Evolutionary conservation across 1,140 invertebrate genomes (phyloP).

Genomic region (Aricia agestis): DNA sequence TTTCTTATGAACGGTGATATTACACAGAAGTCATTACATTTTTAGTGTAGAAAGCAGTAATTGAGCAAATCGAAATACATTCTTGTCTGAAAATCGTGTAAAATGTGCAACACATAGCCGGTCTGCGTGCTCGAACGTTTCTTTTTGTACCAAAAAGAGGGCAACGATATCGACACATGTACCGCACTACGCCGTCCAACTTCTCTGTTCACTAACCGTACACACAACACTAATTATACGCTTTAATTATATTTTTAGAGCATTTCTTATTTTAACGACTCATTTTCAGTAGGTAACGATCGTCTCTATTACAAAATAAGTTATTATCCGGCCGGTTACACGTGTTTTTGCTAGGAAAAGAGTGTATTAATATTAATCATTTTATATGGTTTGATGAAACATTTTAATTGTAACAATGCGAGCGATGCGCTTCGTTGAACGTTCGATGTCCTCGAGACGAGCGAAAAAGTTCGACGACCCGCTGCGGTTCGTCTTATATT

Average conservation of each 20-base stretch:
- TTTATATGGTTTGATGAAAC: conserved; percentile 5
- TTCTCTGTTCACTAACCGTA: conserved; percentile 38
- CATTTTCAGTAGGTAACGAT: conserved; percentile 1
- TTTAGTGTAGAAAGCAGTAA: conserved; percentile 6
- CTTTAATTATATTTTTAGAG: conserved; percentile 5
- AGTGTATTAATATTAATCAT: not conserved
- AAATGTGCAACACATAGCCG: conserved; percentile 14
- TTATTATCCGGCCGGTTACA: conserved; percentile 9
- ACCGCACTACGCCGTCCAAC: conserved; percentile 31
- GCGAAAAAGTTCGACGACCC: conserved; percentile 57
- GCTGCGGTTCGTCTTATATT: conserved; percentile 56
- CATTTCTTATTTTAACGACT: conserved; percentile 10
- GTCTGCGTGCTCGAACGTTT: conserved; percentile 9
- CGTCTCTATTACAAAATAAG: not conserved
- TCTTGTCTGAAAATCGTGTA: conserved; percentile 25
- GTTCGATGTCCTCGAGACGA: conserved; percentile 64
- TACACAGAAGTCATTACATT: conserved; percentile 1
- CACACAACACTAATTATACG: conserved; percentile 7
- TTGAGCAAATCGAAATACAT: conserved; percentile 17
- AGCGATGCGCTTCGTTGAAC: conserved; percentile 60
- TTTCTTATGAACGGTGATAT: not conserved
- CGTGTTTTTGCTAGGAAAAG: not conserved
- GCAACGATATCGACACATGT: conserved; percentile 42
- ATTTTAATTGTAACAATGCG: conserved; percentile 31
- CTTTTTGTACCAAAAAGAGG: conserved; percentile 34